Evolutionary conservation across 2,113 vertebrate genomes (phyloP).

Genomic region (Pteropus alecto): DNA sequence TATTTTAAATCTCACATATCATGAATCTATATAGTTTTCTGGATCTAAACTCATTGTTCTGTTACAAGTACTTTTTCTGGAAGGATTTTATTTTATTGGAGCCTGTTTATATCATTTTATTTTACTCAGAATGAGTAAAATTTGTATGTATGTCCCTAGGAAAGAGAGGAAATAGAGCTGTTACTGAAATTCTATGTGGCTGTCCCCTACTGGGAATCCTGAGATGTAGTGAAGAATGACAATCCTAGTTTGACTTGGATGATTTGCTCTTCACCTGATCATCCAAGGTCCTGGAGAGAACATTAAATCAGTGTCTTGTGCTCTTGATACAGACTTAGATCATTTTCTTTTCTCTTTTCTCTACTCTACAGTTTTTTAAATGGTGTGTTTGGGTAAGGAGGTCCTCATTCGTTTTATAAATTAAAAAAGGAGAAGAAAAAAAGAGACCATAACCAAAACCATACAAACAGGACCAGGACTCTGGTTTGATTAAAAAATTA

Average conservation of each 20-base stretch:
- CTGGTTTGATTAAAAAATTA: neutral
- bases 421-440: neutral
- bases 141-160: neutral
- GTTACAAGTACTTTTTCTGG: neutral
- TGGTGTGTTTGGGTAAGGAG: neutral
- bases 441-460: neutral
- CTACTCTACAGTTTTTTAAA: neutral
- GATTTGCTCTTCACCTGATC: neutral
- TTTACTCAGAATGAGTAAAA: neutral
- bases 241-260: constrained; percentile 21
- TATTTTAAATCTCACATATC: neutral
- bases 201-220: constrained; percentile 12
- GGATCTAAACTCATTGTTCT: neutral
- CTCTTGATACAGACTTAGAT: neutral
- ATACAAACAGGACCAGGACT: neutral
- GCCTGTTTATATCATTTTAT: neutral
- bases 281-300: neutral
- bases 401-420: neutral
- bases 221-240: neutral
- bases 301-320: neutral
- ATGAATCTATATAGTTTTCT: neutral
- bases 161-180: neutral
- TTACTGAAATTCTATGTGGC: constrained; percentile 13
- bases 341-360: neutral
- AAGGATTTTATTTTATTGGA: neutral